Conservation (phyloP, 2,888 invertebrate genomes). For the Periphyllus acericola region DNA sequence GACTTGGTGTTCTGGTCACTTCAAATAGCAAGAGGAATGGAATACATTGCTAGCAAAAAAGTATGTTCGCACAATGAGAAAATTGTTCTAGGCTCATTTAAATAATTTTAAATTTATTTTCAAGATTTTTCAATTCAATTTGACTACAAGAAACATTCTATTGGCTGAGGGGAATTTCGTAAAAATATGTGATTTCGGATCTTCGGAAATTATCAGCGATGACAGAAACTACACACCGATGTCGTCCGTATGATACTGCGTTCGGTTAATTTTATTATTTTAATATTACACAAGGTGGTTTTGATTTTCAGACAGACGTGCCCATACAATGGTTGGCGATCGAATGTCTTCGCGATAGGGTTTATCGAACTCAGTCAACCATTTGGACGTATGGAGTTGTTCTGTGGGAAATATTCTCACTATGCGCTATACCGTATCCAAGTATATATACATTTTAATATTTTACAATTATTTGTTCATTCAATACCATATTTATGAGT, state of each 20-base stretch:
- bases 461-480: background rate
- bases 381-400: conserved; percentile 94
- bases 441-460: conserved; percentile 67
- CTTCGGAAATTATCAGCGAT: conserved; percentile 88
- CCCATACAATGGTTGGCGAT: conserved; percentile 98
- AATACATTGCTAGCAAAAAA: conserved; percentile 88
- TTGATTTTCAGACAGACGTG: conserved; percentile 74
- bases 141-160: conserved; percentile 90
- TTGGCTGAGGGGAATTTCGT: conserved; percentile 90
- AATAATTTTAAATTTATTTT: conserved; percentile 31
- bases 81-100: background rate
- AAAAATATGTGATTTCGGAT: conserved; percentile 96
- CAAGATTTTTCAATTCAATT: conserved; percentile 84
- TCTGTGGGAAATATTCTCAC: conserved; percentile 88
- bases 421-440: conserved; percentile 87
- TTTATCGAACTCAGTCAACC: conserved; percentile 94
- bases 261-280: conserved; percentile 67
- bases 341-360: conserved; percentile 88
- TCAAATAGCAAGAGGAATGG: conserved; percentile 95
- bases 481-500: background rate
- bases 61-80: conserved; percentile 68
- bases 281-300: conserved; percentile 73
- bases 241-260: conserved; percentile 73
- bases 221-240: conserved; percentile 81
- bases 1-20: conserved; percentile 91